Conservation (phyloP, 1,140 invertebrate genomes). For the Trichogramma pretiosum region DNA sequence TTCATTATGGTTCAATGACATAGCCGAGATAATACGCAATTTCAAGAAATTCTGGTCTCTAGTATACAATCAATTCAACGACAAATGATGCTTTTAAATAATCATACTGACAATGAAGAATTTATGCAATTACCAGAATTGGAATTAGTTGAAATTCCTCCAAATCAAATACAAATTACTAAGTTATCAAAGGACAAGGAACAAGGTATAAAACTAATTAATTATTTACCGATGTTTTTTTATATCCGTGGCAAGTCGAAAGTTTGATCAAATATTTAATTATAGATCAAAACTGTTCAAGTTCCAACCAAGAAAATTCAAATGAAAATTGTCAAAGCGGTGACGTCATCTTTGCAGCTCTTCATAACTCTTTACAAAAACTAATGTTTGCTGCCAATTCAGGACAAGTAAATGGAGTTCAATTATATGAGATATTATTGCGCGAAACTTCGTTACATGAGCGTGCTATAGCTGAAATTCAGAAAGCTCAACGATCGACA, state of each 20-base stretch:
- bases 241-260: background rate
- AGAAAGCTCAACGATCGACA: too few relatives aligned
- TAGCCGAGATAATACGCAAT: slow-evolving; percentile 11
- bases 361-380: background rate
- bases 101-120: too few relatives aligned
- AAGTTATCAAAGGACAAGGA: too few relatives aligned
- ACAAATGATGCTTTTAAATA: too few relatives aligned
- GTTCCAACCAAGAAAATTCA: background rate
- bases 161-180: background rate
- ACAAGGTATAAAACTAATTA: background rate
- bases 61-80: background rate
- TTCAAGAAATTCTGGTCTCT: background rate
- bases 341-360: background rate
- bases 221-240: background rate
- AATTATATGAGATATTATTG: slow-evolving; percentile 7
- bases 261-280: background rate
- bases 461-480: too few relatives aligned
- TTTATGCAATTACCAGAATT: background rate
- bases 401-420: background rate
- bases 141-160: background rate
- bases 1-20: background rate
- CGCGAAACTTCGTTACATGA: slow-evolving; percentile 2
- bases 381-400: slow-evolving; percentile 1
- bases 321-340: too few relatives aligned
- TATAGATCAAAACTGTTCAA: background rate